Conservation (phyloP, 2,113 vertebrate species). For the Cephalophus harveyi region DNA sequence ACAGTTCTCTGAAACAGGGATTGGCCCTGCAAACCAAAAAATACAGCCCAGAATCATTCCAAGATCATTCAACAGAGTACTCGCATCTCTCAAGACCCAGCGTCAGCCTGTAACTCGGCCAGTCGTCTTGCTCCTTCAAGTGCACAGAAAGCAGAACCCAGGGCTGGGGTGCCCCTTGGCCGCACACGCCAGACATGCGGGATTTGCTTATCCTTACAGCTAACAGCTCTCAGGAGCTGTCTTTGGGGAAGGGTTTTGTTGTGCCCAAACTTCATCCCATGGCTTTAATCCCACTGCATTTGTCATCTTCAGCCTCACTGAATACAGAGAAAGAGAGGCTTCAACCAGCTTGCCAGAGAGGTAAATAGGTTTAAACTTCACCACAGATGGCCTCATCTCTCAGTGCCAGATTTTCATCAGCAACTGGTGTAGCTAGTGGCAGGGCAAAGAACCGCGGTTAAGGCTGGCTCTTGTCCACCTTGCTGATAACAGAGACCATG, state of each 20-base stretch:
- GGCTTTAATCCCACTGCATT: conserved; percentile 38
- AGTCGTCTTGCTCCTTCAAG: neutral
- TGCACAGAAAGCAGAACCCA: neutral
- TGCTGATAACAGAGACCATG: neutral
- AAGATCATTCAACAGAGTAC: conserved; percentile 22
- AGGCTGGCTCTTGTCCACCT: conserved; percentile 41
- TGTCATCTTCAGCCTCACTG: conserved; percentile 57
- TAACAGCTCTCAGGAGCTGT: neutral
- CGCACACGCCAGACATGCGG: neutral
- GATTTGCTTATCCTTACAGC: conserved; percentile 17
- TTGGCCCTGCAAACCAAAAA: neutral
- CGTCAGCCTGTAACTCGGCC: neutral
- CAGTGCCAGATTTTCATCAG: conserved; percentile 57
- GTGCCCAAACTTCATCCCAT: conserved; percentile 30
- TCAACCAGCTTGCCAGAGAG: conserved; percentile 47
- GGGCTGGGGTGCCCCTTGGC: neutral
- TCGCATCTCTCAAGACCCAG: neutral
- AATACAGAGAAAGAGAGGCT: conserved; percentile 41
- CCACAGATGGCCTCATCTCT: conserved; percentile 7
- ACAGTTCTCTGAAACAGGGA: neutral
- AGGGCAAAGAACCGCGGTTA: conserved; percentile 22
- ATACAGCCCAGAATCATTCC: neutral
- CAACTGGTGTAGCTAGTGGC: conserved; percentile 8
- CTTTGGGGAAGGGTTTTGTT: conserved; percentile 46
- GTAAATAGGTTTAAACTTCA: conserved; percentile 58